Evolutionary conservation across 2,888 invertebrate species (phyloP).

Genomic region (Dusona sp.): DNA sequence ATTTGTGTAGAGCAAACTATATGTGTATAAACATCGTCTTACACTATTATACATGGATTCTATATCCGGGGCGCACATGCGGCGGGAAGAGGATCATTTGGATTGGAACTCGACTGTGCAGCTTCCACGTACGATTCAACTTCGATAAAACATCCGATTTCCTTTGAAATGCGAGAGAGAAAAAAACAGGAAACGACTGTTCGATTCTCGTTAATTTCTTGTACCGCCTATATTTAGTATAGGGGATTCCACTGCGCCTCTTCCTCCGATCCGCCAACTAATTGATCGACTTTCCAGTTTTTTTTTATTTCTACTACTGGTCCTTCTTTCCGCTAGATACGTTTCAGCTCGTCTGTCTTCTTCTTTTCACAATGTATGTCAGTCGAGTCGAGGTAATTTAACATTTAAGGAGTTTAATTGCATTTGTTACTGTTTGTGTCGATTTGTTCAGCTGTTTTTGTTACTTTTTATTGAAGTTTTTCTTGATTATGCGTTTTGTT

Average conservation of each 20-base stretch:
- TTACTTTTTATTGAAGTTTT: background rate
- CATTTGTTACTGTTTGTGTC: background rate
- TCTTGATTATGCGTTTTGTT: constrained; percentile 22
- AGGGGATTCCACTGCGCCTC: constrained; percentile 16
- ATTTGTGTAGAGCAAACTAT: constrained; percentile 4
- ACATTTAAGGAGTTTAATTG: constrained; percentile 44
- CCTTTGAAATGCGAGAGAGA: constrained; percentile 56
- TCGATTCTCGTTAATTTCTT: constrained; percentile 55
- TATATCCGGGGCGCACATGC: constrained; percentile 56
- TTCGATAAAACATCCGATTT: constrained; percentile 68
- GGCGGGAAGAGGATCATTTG: constrained; percentile 61
- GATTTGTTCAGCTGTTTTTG: background rate
- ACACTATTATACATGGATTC: constrained; percentile 37
- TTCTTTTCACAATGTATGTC: constrained; percentile 7
- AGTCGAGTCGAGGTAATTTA: constrained; percentile 9
- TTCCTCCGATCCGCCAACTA: constrained; percentile 36
- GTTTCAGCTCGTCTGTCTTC: background rate
- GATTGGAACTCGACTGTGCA: constrained; percentile 63
- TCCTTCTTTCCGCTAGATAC: background rate
- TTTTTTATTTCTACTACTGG: background rate
- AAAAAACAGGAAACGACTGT: constrained; percentile 55
- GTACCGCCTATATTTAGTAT: constrained; percentile 17
- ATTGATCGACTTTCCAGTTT: constrained; percentile 51
- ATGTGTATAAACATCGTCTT: constrained; percentile 19
- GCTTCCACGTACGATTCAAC: constrained; percentile 55